Conservation (phyloP, 2,888 invertebrate genomes). For the Nymphalis urticae region DNA sequence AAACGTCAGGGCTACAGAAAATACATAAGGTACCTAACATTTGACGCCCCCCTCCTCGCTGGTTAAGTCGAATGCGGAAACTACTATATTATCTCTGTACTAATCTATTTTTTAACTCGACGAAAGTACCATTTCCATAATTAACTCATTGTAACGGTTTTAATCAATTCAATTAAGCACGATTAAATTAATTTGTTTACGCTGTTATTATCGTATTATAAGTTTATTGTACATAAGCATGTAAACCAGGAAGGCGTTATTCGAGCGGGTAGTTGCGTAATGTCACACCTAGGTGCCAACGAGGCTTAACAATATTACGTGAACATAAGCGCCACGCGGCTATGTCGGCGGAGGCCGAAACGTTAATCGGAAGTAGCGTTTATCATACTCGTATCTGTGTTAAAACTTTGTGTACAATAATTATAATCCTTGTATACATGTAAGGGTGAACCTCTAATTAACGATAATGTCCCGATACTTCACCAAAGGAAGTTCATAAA, state of each 20-base stretch:
- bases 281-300: conserved; percentile 69
- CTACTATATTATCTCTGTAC: too few species aligned
- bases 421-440: neutral
- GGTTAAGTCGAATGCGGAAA: too few species aligned
- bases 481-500: too few species aligned
- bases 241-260: conserved; percentile 33
- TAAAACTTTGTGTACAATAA: neutral
- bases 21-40: too few species aligned
- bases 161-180: too few species aligned
- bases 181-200: neutral
- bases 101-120: too few species aligned
- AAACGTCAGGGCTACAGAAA: too few species aligned
- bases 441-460: too few species aligned
- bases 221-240: neutral
- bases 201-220: neutral
- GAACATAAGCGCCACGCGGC: conserved; percentile 36
- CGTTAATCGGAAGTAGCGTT: conserved; percentile 10
- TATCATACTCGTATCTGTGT: neutral
- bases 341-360: conserved; percentile 15
- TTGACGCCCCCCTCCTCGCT: too few species aligned
- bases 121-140: too few species aligned
- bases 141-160: too few species aligned
- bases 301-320: conserved; percentile 44
- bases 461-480: too few species aligned
- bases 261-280: conserved; percentile 57